These are phyloP conservation scores for Lycocerus yunnanus DNA, from an alignment of 2,888 invertebrate genomes.

Conservation along the genomic window DNA sequence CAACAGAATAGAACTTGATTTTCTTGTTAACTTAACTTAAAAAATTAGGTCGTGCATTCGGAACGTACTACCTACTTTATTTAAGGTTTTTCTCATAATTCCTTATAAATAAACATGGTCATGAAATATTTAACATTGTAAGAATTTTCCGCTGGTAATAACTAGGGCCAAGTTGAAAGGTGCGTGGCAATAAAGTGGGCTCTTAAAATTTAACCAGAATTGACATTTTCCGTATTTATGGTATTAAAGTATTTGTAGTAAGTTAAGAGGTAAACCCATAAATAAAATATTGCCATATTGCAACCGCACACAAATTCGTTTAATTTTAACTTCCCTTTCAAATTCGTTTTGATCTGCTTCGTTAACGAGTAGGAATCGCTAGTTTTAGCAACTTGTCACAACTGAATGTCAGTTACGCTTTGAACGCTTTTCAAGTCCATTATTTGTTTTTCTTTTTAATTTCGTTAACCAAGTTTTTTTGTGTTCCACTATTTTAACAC, in stretches of 20 bases:
- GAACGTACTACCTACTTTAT: background rate
- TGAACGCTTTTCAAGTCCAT: background rate
- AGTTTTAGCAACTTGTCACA: background rate
- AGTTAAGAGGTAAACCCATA: background rate
- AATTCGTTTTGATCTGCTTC: background rate
- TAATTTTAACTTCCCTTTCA: background rate
- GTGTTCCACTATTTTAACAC: background rate
- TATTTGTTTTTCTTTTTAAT: background rate
- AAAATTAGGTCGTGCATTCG: background rate
- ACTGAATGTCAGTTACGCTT: background rate
- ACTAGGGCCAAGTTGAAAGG: background rate
- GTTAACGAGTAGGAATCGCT: background rate
- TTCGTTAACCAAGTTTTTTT: background rate
- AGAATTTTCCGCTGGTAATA: background rate
- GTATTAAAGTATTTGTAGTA: background rate
- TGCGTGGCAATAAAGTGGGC: background rate
- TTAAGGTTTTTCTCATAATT: background rate
- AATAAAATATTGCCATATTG: background rate
- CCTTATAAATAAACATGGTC: background rate
- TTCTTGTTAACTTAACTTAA: background rate
- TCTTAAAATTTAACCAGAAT: background rate
- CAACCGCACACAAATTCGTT: background rate
- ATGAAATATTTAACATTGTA: background rate
- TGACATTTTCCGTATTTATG: background rate
- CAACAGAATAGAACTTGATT: too few species aligned